A percentile compares a stretch with the other conserved stretches of the same genome.
Evolutionary conservation across 2,888 invertebrate genomes (phyloP).

Genomic region (Gymnoscelis rufifasciata): DNA sequence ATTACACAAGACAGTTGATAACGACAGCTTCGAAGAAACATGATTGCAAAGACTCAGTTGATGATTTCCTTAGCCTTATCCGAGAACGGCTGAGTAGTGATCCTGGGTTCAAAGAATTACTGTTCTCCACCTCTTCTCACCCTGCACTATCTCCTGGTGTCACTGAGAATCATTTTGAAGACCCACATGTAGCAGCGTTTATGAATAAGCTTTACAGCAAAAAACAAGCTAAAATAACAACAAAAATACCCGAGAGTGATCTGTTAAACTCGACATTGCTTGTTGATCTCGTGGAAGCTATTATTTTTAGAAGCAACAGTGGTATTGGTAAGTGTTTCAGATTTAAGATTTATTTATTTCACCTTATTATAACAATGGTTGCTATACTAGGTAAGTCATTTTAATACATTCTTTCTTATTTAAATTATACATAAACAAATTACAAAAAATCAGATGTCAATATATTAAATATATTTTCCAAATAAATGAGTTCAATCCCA

Average conservation of each 20-base stretch:
- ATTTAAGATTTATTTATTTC: too few relatives aligned
- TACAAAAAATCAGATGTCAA: too few relatives aligned
- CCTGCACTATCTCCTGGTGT: constrained; percentile 27
- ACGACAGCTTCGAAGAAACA: constrained; percentile 32
- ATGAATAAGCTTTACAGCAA: constrained; percentile 58
- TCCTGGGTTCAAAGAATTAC: constrained; percentile 51
- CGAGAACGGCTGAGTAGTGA: constrained; percentile 61
- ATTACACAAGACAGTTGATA: constrained; percentile 37
- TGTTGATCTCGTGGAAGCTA: constrained; percentile 67
- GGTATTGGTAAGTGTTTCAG: constrained; percentile 52
- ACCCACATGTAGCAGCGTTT: constrained; percentile 58
- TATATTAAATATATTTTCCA: too few relatives aligned
- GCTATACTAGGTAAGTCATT: too few relatives aligned
- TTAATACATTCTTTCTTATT: too few relatives aligned
- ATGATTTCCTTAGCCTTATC: constrained; percentile 59
- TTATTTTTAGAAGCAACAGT: constrained; percentile 58
- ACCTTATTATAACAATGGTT: too few relatives aligned
- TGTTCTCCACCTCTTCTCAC: constrained; percentile 42
- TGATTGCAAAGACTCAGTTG: constrained; percentile 56
- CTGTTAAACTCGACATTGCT: constrained; percentile 64
- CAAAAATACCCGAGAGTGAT: constrained; percentile 44
- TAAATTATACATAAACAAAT: too few relatives aligned
- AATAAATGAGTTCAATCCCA: too few relatives aligned
- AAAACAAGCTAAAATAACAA: constrained; percentile 44
- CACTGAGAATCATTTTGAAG: constrained; percentile 43